Base-by-base conservation (phyloP, 1,140 invertebrate genomes). In the Drosophila pseudoananassae region DNA sequence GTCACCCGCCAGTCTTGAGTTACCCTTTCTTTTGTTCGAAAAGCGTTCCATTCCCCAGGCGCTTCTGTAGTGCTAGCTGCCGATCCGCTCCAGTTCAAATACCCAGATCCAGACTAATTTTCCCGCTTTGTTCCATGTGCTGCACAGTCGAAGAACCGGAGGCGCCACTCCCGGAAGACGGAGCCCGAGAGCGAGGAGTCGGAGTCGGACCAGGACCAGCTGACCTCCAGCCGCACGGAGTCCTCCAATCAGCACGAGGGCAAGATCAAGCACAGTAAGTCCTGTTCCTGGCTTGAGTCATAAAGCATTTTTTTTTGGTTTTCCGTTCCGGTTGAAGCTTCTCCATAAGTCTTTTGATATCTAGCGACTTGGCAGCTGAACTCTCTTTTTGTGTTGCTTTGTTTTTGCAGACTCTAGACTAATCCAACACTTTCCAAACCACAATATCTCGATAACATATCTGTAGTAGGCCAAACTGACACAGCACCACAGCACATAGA, bases 231-330 rank as follows among this genome's bases (percentile, higher is more conserved):
- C 90, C 93, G 95, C 84, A 95, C 95, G 43, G 95, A 96, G 91
- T 95, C 95, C 75, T 96, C 95, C 84, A 96, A 95, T 92, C 95
- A 96, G 83, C 92, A 95, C 73, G 95, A 96, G 88, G 93, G 94
- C 78, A 95, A 95, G 92, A 93, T 95, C 65, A 95, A 95, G 92
- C 94, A 95, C 90, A 95, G 94, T 95, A 92, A 92, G 94, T 91
- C 8, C 33, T 29, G 40, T n/a, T 36, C 10, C 33, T 36, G 33
- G 33, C 3, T 12, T 10, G 33, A 36, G 10, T 36, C 31, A 31
- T 31, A 31, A 31, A 25, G 43, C 45, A 5, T 23, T 23, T 4
- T 14, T 14, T 15, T 52, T 8, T 10, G 1, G 3, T 3, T 31
- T 2, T 15, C 4, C 10, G 29, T 15, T 10, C 33, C 33, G 31